phyloP scores from a whole-genome alignment of 2,888 invertebrate genomes.

The Diaprepes abbreviatus region DNA sequence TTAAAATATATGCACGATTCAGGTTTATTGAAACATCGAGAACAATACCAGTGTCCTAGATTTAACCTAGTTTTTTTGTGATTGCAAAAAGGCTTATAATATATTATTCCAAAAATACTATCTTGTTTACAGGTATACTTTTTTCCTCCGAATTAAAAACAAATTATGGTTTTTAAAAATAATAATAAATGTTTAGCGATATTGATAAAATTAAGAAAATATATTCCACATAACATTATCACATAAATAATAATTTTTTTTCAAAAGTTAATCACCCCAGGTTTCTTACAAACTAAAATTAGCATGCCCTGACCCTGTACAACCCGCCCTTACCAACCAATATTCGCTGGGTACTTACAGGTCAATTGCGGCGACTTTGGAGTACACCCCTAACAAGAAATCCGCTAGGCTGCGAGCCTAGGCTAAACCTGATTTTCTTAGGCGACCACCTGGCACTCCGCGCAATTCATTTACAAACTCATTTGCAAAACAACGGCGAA shows the following conservation, averaged over 20 bases:
- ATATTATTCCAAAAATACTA: no score
- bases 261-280: not conserved
- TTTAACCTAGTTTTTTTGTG: no score
- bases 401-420: conserved; percentile 13
- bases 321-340: conserved; percentile 36
- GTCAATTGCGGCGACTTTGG: conserved; percentile 43
- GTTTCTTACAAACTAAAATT: not conserved
- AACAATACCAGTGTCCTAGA: no score
- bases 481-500: conserved; percentile 29
- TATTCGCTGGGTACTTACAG: conserved; percentile 38
- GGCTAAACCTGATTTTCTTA: conserved; percentile 20
- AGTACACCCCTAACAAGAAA: conserved; percentile 28
- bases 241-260: not conserved
- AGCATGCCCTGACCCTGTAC: conserved; percentile 15
- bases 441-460: conserved; percentile 19
- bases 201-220: conserved; percentile 1
- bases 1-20: no score
- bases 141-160: no score
- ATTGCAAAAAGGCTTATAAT: no score
- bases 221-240: not conserved
- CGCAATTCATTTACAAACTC: conserved; percentile 32
- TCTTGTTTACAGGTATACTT: no score
- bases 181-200: no score
- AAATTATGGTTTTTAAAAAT: no score
- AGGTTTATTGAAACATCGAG: no score